Evolutionary conservation across 2,113 vertebrate genomes (phyloP), one percentile per base, ranked within the genome.

Genomic region (Cephalopholis sonnerati): DNA sequence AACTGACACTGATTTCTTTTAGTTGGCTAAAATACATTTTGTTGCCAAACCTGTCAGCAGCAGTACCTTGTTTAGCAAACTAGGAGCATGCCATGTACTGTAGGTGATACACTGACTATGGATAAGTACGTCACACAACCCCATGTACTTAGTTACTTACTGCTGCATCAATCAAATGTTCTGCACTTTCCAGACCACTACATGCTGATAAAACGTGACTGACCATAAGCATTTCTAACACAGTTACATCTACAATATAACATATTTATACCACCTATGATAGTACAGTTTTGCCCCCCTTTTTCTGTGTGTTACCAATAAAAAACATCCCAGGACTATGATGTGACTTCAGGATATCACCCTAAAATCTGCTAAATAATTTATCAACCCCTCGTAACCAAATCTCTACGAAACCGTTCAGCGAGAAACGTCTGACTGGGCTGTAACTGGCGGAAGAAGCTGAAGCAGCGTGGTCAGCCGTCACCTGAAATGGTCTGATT

Each of bases 401-500:
- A 41, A 77, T 68, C 61, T 68, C 64, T 39, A 29, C 27, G 48
- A 82, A 81, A 51, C 55, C 46, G 79, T 74, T 32, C 4, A 48
- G 44, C 24, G 16, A 74, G 67, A 11, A 25, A 22, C 3, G 5
- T 29, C 36, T 53, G 54, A 55, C 65, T 53, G 32, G 24, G 24
- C 48, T 20, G 53, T 59, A 36, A 50, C 58, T 25, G 32, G 46
- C 32, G 61, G 3, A 11, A 62, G 57, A 44, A 69, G 65, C 66
- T 55, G n/a, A 58, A 53, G 51, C 67, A 22, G 44, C 2, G 22
- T 29, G 22, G 68, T 78, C 77, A 17, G 27, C 78, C 16, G 22
- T 79, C 75, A 79, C 68, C 76, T 84, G 63, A 77, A 76, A 74
- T 72, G 18, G 18, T 58, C 62, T 24, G 61, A 87, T 68, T 78